These are phyloP conservation scores for Crotalus horridus DNA, from an alignment of 2,113 vertebrate genomes.

Conservation along the genomic window DNA sequence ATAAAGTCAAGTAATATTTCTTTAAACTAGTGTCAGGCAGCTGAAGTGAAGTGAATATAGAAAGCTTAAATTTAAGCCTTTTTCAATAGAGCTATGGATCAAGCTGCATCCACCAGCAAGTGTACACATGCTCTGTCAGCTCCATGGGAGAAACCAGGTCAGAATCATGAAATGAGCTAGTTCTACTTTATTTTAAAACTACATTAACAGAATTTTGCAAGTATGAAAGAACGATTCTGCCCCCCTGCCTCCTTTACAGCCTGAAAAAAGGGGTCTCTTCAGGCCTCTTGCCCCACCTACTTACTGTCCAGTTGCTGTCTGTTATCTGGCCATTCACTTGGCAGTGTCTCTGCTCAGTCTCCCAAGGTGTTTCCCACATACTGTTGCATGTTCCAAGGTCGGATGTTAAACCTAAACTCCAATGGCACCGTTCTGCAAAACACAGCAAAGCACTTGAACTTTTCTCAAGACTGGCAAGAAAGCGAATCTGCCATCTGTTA, in stretches of 20 bases:
- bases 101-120: neutral
- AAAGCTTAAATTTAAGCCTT: neutral
- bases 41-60: neutral
- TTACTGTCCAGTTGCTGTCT: neutral
- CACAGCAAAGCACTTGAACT: neutral
- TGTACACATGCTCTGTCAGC: neutral
- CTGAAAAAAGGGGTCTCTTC: neutral
- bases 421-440: neutral
- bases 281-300: neutral
- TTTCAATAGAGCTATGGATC: neutral
- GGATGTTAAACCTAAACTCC: neutral
- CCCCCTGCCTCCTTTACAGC: neutral
- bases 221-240: neutral
- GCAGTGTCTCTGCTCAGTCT: neutral
- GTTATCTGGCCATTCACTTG: neutral
- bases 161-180: neutral
- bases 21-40: neutral
- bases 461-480: neutral
- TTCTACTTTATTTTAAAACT: neutral
- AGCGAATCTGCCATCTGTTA: neutral
- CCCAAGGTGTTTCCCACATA: neutral
- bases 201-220: neutral
- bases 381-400: neutral
- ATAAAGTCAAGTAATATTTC: neutral
- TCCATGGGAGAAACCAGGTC: neutral